Conservation (phyloP, 2,797 vertebrate genomes). For the Periparus ater region DNA sequence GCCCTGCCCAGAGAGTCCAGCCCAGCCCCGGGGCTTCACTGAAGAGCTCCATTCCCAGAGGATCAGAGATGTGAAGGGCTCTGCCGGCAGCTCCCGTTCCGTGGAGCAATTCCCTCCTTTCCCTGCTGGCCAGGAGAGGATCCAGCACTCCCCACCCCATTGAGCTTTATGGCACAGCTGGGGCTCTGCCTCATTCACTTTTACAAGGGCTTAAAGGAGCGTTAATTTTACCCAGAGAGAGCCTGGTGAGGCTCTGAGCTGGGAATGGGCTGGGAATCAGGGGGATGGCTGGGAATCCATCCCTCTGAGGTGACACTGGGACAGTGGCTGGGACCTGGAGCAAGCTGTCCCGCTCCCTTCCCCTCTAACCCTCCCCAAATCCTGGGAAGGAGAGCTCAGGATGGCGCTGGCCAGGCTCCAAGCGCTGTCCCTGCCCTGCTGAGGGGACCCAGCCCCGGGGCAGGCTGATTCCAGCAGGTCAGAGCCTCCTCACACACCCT, state of each 20-base stretch:
- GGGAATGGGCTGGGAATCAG: not conserved
- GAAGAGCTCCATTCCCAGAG: not conserved
- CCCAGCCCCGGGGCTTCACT: not conserved
- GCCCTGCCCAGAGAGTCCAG: not conserved
- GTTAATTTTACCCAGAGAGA: not conserved
- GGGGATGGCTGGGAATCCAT: not conserved
- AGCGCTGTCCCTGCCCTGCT: fast-evolving
- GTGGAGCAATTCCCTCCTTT: not conserved
- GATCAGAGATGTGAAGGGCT: not conserved
- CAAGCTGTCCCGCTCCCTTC: not conserved
- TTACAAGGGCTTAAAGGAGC: not conserved
- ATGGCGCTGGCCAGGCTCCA: fast-evolving
- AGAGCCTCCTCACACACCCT: not conserved
- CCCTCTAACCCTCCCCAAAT: not conserved
- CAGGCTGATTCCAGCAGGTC: not conserved
- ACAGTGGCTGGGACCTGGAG: not conserved
- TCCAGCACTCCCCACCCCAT: not conserved
- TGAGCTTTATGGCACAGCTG: not conserved
- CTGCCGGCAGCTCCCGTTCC: not conserved
- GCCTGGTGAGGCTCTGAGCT: not conserved
- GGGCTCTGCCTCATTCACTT: not conserved
- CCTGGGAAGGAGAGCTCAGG: not conserved
- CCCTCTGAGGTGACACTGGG: not conserved
- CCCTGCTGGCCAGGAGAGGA: not conserved
- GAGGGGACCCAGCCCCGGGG: not conserved